Evolutionary conservation across 2,797 vertebrate genomes (phyloP), one percentile per base, ranked within the genome.

Genomic region (Manis pentadactyla): DNA sequence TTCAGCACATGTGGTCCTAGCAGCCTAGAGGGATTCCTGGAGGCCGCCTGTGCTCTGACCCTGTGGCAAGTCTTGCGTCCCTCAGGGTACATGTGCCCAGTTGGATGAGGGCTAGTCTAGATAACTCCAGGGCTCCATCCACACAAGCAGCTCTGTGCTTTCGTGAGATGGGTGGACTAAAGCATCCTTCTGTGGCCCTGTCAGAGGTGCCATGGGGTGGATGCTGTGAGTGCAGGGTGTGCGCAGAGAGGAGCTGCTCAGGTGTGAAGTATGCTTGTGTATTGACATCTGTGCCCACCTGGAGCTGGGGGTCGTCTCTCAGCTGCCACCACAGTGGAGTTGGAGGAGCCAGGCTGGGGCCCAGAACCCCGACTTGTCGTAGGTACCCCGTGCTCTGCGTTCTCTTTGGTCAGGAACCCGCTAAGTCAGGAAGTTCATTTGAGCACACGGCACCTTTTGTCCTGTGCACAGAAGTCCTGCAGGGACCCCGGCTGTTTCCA

Each of bases 11-110:
- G 6, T 7, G 17, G 34, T 9, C 6, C 7, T 5, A 4, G 71
- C 8, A 53, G 29, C 85, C 23, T 4, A 15, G 31, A 29, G 14
- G 10, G 61, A 1, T 4, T 1, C 49, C 42, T 31, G 2, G 51
- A 25, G 68, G 29, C 59, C 5, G 27, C 3, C 49, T 0, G 0
- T 49, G 77, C 68, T 3, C 0, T 0, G 0, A n/a, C 21, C 81
- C 42, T 4, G 14, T 46, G 71, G 18, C 2, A 0, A 55, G 69
- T 27, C 27, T 27, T 25, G 1, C 7, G 42, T 63, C 34, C 46
- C 17, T 13, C 42, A 14, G 15, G 17, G 13, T 37, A 12, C 2
- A 1, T 21, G 14, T 29, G 12, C 23, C 53, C 5, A 9, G 42
- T 15, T 18, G 25, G 25, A 5, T 13, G 34, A 2, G 18, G 34